Evolutionary conservation across 2,113 vertebrate species (phyloP).

Genomic region (Podarcis raffonei): DNA sequence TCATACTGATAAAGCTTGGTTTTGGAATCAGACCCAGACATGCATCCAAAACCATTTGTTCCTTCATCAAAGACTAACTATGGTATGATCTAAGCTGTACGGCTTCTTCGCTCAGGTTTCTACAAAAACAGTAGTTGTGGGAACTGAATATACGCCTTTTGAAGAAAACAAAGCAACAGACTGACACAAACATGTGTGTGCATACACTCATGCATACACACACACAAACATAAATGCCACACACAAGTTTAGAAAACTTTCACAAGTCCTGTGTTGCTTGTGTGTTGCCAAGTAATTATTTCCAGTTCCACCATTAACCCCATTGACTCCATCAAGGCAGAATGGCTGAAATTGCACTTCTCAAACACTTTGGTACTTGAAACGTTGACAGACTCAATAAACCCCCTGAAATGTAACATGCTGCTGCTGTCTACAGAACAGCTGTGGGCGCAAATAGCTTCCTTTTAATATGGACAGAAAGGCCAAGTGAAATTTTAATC

Average conservation of each 20-base stretch:
- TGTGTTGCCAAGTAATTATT: slow-evolving; percentile 41
- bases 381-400: slow-evolving; percentile 41
- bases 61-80: background rate
- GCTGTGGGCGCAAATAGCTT: slow-evolving; percentile 59
- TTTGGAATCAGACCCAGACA: too few species aligned
- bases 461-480: slow-evolving; percentile 67
- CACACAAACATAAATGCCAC: background rate
- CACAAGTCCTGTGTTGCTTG: slow-evolving; percentile 39
- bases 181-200: background rate
- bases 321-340: slow-evolving; percentile 43
- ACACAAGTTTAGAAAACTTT: background rate
- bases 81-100: accelerated
- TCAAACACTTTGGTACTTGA: slow-evolving; percentile 1
- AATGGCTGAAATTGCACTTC: slow-evolving; percentile 48
- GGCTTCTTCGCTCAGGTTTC: background rate
- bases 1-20: background rate
- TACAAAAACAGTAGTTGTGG: background rate
- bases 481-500: slow-evolving; percentile 69
- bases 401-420: slow-evolving; percentile 49
- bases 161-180: background rate
- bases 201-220: background rate
- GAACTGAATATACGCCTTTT: background rate
- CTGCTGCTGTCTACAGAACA: slow-evolving; percentile 45
- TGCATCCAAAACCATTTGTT: background rate
- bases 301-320: slow-evolving; percentile 55